Percentiles rank a stretch among this genome's conserved stretches.
Conservation (phyloP, 2,888 invertebrate genomes). For the Epirrita christyi region DNA sequence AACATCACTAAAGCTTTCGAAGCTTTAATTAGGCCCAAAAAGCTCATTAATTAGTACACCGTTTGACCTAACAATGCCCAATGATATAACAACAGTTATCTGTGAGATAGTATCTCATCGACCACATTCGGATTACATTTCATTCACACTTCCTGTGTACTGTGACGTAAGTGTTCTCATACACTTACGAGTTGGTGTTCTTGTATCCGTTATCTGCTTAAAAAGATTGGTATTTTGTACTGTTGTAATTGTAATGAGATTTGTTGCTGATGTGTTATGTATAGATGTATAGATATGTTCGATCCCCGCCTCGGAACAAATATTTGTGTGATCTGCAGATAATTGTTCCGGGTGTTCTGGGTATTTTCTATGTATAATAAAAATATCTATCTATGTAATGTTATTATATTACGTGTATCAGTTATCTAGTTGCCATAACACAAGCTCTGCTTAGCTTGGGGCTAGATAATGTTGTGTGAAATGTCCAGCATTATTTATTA, state of each 20-base stretch:
- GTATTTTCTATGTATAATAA: no score
- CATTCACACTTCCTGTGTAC: slow-evolving; percentile 66
- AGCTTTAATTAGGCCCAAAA: neutral
- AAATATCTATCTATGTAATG: no score
- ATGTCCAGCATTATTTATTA: no score
- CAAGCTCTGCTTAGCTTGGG: no score
- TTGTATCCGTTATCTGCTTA: slow-evolving; percentile 33
- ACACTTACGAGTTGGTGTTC: slow-evolving; percentile 35
- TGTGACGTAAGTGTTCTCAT: slow-evolving; percentile 65
- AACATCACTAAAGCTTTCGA: neutral
- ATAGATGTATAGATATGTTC: no score
- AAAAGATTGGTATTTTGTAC: slow-evolving; percentile 34
- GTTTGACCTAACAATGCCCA: slow-evolving; percentile 21
- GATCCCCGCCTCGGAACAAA: no score
- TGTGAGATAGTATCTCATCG: slow-evolving; percentile 13
- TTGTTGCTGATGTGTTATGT: no score
- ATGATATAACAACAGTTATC: slow-evolving; percentile 26
- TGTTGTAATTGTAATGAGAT: slow-evolving; percentile 15
- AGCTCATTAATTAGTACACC: slow-evolving; percentile 14
- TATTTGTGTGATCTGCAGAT: no score
- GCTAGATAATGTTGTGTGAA: no score
- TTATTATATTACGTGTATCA: no score
- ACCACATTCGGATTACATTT: slow-evolving; percentile 53
- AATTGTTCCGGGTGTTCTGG: no score
- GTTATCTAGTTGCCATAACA: no score